Evolutionary conservation across 1,140 invertebrate species (phyloP).

Genomic region (Panagrolaimus sp.): DNA sequence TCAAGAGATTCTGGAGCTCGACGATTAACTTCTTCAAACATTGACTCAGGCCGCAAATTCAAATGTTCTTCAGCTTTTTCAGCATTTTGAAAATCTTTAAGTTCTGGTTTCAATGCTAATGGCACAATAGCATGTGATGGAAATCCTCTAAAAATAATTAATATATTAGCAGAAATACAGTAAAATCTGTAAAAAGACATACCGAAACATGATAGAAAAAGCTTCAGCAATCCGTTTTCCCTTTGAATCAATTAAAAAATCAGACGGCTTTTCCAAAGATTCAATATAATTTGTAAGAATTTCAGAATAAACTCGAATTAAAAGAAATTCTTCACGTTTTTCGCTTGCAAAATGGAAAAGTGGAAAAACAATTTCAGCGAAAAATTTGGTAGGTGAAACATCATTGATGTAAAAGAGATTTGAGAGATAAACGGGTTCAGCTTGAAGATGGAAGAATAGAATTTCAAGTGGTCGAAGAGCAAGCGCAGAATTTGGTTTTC

Average conservation of each 20-base stretch:
- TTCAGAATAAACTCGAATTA: slow-evolving; percentile 69
- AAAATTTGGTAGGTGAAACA: slow-evolving; percentile 68
- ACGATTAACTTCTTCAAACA: slow-evolving; percentile 9
- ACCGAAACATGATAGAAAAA: slow-evolving; percentile 17
- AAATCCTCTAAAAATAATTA: slow-evolving; percentile 1
- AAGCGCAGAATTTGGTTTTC: slow-evolving; percentile 14
- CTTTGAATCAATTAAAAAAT: neutral
- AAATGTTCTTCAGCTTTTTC: slow-evolving; percentile 18
- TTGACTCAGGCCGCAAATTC: neutral
- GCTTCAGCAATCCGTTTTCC: neutral
- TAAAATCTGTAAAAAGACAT: neutral
- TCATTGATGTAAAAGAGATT: slow-evolving; percentile 66
- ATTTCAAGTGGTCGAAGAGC: slow-evolving; percentile 34
- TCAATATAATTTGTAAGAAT: slow-evolving; percentile 5
- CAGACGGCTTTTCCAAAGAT: neutral
- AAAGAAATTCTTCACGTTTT: slow-evolving; percentile 72
- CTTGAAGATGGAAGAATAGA: slow-evolving; percentile 76
- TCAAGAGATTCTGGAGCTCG: neutral
- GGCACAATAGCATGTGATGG: slow-evolving; percentile 8
- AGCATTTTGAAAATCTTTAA: slow-evolving; percentile 16
- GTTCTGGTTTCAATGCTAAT: slow-evolving; percentile 1
- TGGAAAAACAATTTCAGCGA: slow-evolving; percentile 72
- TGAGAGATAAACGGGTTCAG: slow-evolving; percentile 71
- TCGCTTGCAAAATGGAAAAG: slow-evolving; percentile 76
- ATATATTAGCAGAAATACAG: too few species aligned